These are phyloP conservation scores for Drosophila greeni DNA, from an alignment of 2,888 invertebrate species.

Conservation along the genomic window DNA sequence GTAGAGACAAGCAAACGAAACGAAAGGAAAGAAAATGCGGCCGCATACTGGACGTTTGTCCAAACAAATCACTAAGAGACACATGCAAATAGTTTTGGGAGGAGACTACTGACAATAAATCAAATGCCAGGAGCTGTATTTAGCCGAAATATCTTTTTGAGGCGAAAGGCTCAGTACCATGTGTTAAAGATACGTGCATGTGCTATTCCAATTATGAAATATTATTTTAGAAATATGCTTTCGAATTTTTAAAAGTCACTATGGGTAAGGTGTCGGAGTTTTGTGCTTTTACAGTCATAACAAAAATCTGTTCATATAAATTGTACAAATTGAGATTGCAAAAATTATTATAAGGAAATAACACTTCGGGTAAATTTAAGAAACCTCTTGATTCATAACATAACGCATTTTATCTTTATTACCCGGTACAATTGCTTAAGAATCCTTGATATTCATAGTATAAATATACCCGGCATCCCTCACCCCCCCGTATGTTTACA, in stretches of 20 bases:
- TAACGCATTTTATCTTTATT: not conserved
- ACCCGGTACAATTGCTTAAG: no score
- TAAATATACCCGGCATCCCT: not conserved
- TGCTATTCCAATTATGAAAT: not conserved
- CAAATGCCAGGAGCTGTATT: slow-evolving; percentile 65
- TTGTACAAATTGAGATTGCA: not conserved
- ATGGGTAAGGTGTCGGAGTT: not conserved
- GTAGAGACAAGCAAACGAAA: slow-evolving; percentile 56
- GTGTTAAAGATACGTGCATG: not conserved
- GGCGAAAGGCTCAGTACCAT: slow-evolving; percentile 43
- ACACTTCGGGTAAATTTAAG: not conserved
- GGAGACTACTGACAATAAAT: slow-evolving; percentile 55
- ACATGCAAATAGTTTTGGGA: slow-evolving; percentile 50
- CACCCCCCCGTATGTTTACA: not conserved
- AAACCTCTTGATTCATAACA: not conserved
- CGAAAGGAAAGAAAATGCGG: slow-evolving; percentile 24
- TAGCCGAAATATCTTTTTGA: slow-evolving; percentile 56
- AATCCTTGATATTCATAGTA: not conserved
- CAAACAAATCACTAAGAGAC: slow-evolving; percentile 61
- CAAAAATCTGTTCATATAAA: not conserved
- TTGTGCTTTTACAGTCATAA: no score
- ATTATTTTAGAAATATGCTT: not conserved
- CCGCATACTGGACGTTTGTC: slow-evolving; percentile 40
- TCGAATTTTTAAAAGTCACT: not conserved
- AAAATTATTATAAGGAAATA: not conserved